phyloP scores from a whole-genome alignment of 2,113 vertebrate genomes.

The Plotosus lineatus region DNA sequence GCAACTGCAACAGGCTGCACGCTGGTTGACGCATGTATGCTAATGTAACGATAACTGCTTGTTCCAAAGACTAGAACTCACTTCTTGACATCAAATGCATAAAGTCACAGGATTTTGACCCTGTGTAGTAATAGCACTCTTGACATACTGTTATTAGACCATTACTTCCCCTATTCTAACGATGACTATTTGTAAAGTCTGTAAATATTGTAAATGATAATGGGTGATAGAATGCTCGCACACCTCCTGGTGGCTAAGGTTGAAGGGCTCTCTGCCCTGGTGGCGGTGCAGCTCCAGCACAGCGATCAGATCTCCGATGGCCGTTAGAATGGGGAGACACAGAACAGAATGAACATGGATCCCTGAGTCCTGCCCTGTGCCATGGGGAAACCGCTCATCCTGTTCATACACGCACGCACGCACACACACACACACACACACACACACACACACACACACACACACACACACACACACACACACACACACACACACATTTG shows the following conservation, averaged over 20 bases:
- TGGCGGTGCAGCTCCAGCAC: conserved; percentile 93
- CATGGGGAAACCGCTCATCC: conserved; percentile 95
- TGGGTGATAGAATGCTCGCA: conserved; percentile 11
- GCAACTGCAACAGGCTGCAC: no score
- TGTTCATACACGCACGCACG: conserved; percentile 55
- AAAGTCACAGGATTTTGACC: not conserved
- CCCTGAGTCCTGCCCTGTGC: conserved; percentile 92
- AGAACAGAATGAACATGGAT: conserved; percentile 93
- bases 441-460: not conserved
- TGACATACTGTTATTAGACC: not conserved
- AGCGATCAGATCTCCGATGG: conserved; percentile 92
- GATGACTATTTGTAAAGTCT: not conserved
- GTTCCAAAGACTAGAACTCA: no score
- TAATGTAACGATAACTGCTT: no score
- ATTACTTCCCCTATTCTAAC: not conserved
- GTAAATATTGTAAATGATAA: not conserved
- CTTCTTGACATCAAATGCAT: not conserved
- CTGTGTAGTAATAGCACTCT: not conserved
- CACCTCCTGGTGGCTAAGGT: conserved; percentile 93
- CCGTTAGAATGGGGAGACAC: conserved; percentile 94
- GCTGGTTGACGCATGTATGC: no score
- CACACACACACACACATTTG: no score
- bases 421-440: conserved; percentile 7
- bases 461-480: conserved; percentile 7
- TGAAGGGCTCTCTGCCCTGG: conserved; percentile 91